Evolutionary conservation across 2,888 invertebrate genomes (phyloP), one percentile per base, ranked within the genome.

Genomic region (Sesia bembeciformis): DNA sequence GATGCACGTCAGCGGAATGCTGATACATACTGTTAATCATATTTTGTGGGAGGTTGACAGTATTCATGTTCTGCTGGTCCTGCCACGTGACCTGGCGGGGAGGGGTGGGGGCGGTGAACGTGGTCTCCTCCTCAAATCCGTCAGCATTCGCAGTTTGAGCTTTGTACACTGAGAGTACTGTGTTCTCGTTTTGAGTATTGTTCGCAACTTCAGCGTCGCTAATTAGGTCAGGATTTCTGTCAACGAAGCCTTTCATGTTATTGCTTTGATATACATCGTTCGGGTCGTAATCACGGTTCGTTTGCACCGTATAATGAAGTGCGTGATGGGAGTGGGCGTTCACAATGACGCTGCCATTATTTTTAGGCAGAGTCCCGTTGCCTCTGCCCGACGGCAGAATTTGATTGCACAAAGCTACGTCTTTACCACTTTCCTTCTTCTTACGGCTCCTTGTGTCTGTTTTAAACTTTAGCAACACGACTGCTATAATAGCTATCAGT

Each of bases 171-270:
- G 88, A 84, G 65, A 88, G 70, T 58, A 76, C 79, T 53, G 84
- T 78, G 70, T 84, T 85, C 72, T 88, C 87, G 63, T 87, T 86
- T 67, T 85, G 85, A 61, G 81, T 69, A 73, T 86, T 88, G 77
- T 87, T 88, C 62, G 86, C 84, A 62, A 89, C 85, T 83, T 94
- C 94, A 63, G 93, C 93, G 73, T 94, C 95, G 81, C 93, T 95
- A 75, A 95, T 94, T 74, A 95, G 90, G 83, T 95, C 95, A 55
- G 95, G 95, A 81, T 95, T 95, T 79, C 93, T 93, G 76, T 95
- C 94, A 67, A 81, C 84, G 72, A 84, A 88, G 73, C 83, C 81
- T 84, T 86, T 88, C 71, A 86, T 79, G 74, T 81, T 85, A 76
- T 80, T 84, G 74, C 82, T 81, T 75, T 84, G 85, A 78, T 84